These are phyloP conservation scores for Falco cherrug DNA, from an alignment of 2,797 vertebrate genomes.

Conservation along the genomic window DNA sequence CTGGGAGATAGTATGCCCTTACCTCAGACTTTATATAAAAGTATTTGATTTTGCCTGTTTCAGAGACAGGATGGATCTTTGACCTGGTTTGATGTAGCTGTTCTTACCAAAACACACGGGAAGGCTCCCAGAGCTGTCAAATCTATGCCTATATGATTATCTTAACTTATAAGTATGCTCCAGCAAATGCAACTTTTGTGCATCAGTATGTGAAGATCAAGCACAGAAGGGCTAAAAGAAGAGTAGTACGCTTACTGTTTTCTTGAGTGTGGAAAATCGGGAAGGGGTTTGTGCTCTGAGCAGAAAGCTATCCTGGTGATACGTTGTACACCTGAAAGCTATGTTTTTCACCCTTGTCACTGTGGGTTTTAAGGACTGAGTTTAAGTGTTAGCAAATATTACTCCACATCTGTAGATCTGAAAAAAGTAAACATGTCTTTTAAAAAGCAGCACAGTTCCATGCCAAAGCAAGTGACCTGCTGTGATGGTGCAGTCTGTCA, in stretches of 20 bases:
- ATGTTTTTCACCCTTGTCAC: neutral
- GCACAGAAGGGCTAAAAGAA: neutral
- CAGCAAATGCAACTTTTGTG: neutral
- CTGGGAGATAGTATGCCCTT: neutral
- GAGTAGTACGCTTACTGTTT: accelerated
- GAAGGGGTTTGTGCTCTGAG: neutral
- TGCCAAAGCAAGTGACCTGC: neutral
- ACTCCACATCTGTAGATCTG: neutral
- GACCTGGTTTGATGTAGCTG: neutral
- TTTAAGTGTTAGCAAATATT: neutral
- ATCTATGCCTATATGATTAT: neutral
- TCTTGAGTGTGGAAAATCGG: neutral
- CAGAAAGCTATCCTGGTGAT: neutral
- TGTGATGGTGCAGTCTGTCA: neutral
- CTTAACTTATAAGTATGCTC: neutral
- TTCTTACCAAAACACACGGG: neutral
- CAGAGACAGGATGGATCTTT: neutral
- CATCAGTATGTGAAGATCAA: neutral
- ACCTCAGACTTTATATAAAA: neutral
- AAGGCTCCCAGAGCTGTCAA: neutral
- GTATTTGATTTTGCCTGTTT: neutral
- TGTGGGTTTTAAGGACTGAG: neutral
- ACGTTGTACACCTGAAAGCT: neutral
- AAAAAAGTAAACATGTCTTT: neutral
- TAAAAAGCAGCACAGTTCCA: neutral